Base-by-base conservation (phyloP, 2,797 vertebrate species). In the Liparis tanakae region DNA sequence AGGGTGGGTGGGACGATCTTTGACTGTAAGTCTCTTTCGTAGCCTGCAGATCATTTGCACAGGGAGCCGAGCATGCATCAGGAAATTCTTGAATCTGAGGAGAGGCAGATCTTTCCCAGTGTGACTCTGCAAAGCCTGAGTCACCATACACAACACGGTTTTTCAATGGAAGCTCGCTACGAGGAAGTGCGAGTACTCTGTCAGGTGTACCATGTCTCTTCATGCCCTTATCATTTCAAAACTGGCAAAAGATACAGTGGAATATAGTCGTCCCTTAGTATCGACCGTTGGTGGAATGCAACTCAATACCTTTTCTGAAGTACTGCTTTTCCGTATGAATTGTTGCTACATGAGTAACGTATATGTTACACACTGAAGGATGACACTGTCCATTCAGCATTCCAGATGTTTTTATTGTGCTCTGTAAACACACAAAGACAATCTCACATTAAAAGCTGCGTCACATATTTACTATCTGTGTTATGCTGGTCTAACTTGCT, bases 61-160 rank as follows among this genome's bases (percentile, higher is more conserved):
- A 70, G 20, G 84, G 85, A 91, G 86, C 54, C 8, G 54, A 81
- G 50, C 51, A 17, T 59, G 86, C 85, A 89, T 92, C 91, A 92
- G 93, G 94, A 95, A 95, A 94, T 92, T 95, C 94, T 93, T 93
- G 89, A 93, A 92, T 76, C 74, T 54, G 51, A 83, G 61, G 81
- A 56, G 86, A 87, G 85, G 79, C 75, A 75, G 83, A 76, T 56
- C 69, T 79, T 89, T 86, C 86, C 81, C 83, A 88, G 76, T 67
- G 65, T 91, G 90, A 91, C 88, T 82, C 70, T 74, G 88, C 90
- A 87, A 78, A 72, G 54, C 33, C 79, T 88, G 88, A 92, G 71
- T 91, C 90, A 91, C 14, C 34, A 53, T 59, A 46, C 46, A 61
- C 33, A 7, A 44, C 30, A 59, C 18, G 0, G 17, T 7, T 5